Evolutionary conservation across 2,113 vertebrate species (phyloP), one percentile per base, ranked within the genome.

Genomic region (Mustela nigripes): DNA sequence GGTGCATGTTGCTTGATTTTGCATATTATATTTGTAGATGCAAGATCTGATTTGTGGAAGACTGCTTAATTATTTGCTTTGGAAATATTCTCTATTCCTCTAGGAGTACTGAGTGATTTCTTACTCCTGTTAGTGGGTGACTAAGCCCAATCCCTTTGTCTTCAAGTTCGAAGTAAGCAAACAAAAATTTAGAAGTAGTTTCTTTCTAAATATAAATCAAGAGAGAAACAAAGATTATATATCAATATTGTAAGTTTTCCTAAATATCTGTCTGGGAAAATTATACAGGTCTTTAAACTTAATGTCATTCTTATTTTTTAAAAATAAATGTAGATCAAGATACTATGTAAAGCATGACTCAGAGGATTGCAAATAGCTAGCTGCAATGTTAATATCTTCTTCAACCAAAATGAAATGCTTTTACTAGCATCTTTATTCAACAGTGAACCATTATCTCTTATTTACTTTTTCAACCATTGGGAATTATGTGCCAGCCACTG

Each of bases 261-360:
- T 48, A 48, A 86, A 81, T 81, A 39, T 22, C 24, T 82, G 45
- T 71, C 80, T 86, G 78, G 22, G 65, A 79, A 33, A 80, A 58
- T 63, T 71, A 86, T 12, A 56, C 2, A 22, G 48, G 69, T 67
- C 11, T 45, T 87, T 87, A 94, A 93, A 60, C 9, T 73, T 65
- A 26, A 60, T 42, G 24, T 74, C 4, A 21, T 9, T 96, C 89
- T 79, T 53, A 58, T 73, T 78, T 95, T 80, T 69, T n/a, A 22
- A 39, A 92, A 92, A 65, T 65, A 89, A 65, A 82, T 65, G 18
- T 60, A 89, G 39, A 15, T 80, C 53, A 94, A 92, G 48, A 76
- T 58, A 71, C 24, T 33, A 39, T 53, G n/a, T 22, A 67, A 58
- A 87, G 15, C 24, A 78, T 56, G 31, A 39, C 6, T 78, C 81